Conservation (phyloP, 2,797 vertebrate species). For the Bovichtus variegatus region DNA sequence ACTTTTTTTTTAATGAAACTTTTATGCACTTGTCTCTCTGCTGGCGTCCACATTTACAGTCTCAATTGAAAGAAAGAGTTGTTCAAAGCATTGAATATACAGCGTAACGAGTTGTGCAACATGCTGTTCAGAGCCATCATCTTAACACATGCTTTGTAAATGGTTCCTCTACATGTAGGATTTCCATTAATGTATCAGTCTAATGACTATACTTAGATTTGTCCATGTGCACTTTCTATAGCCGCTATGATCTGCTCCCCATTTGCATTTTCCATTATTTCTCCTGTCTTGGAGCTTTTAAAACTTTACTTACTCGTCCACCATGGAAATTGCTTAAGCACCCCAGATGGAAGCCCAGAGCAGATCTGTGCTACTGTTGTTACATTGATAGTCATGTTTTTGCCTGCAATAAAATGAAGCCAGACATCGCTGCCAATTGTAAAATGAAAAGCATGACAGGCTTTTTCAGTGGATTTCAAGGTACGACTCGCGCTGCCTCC, state of each 20-base stretch:
- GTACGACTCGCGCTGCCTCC: constrained; percentile 11
- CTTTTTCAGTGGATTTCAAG: constrained; percentile 41
- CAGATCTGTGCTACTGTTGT: constrained; percentile 29
- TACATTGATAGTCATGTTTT: constrained; percentile 51
- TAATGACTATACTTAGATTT: constrained; percentile 58
- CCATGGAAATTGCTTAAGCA: constrained; percentile 56
- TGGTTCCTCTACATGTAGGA: constrained; percentile 48
- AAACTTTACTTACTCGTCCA: constrained; percentile 57
- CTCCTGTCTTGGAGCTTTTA: constrained; percentile 47
- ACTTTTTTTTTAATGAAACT: constrained; percentile 49
- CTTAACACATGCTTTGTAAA: constrained; percentile 46
- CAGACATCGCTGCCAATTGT: constrained; percentile 40
- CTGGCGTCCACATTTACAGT: constrained; percentile 43
- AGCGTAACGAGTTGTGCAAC: constrained; percentile 20
- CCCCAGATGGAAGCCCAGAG: constrained; percentile 49
- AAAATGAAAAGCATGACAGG: constrained; percentile 33
- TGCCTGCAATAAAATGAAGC: constrained; percentile 38
- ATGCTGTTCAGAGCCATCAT: constrained; percentile 47
- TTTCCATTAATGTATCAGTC: constrained; percentile 48
- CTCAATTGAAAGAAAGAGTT: constrained; percentile 46
- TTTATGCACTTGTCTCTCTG: constrained; percentile 50
- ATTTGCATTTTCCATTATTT: constrained; percentile 74
- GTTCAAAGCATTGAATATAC: constrained; percentile 20
- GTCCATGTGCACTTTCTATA: constrained; percentile 37
- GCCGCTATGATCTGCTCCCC: constrained; percentile 31